Evolutionary conservation across 2,797 vertebrate genomes (phyloP).

Genomic region (Eulemur coronatus): DNA sequence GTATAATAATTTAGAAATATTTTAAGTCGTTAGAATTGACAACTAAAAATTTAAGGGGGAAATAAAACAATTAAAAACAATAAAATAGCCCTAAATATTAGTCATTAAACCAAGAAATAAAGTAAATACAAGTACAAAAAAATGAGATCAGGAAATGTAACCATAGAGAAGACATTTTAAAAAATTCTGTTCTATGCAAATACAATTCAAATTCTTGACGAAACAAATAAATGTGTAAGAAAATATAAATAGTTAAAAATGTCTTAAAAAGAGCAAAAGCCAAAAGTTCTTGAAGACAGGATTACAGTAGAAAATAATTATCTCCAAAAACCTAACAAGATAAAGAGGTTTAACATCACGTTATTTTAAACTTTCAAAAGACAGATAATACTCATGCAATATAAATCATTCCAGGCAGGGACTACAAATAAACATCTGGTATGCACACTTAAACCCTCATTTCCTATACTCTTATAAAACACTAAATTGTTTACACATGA

Average conservation of each 20-base stretch:
- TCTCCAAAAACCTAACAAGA: constrained; percentile 50
- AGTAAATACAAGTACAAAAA: neutral
- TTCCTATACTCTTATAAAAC: constrained; percentile 51
- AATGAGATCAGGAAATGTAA: constrained; percentile 25
- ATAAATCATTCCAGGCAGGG: constrained; percentile 48
- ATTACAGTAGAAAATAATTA: constrained; percentile 33
- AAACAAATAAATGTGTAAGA: constrained; percentile 2
- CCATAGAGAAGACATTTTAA: neutral
- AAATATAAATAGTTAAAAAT: constrained; percentile 40
- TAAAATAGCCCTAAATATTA: neutral
- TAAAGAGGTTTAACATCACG: constrained; percentile 43
- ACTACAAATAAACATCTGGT: constrained; percentile 61
- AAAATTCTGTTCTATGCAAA: constrained; percentile 30
- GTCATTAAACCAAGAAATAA: constrained; percentile 19
- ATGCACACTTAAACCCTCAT: constrained; percentile 32
- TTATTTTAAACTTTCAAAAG: constrained; percentile 63
- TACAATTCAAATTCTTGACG: constrained; percentile 18
- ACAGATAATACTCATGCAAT: neutral
- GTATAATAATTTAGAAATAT: neutral
- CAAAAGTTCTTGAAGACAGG: constrained; percentile 19
- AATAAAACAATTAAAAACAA: neutral
- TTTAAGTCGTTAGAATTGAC: constrained; percentile 24
- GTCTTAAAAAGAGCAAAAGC: neutral
- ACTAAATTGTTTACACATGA: constrained; percentile 59
- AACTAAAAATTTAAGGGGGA: neutral